These are phyloP conservation scores for Echinarachnius parma DNA, from an alignment of 53 echinoderm and acorn worm genomes.

Conservation along the genomic window DNA sequence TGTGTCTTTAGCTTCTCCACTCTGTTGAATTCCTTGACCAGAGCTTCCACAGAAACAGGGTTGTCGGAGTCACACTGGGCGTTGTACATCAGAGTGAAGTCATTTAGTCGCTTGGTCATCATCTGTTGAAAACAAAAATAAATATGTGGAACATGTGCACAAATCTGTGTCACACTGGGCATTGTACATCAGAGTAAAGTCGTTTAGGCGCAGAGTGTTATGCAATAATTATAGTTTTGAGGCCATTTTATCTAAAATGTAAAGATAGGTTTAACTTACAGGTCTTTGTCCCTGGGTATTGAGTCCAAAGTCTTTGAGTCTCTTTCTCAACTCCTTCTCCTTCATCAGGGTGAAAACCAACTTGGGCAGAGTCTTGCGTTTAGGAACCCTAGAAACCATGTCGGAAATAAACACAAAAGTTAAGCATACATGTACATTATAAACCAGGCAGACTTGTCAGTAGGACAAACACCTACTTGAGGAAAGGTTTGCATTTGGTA, in stretches of 20 bases:
- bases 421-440: no score
- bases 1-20: slow-evolving; percentile 65
- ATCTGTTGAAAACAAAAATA: slow-evolving; percentile 31
- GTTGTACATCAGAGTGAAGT: slow-evolving; percentile 89
- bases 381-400: slow-evolving; percentile 65
- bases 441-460: no score
- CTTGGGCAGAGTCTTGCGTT: slow-evolving; percentile 73
- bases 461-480: no score
- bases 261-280: no score
- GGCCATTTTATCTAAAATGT: no score
- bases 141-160: no score
- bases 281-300: slow-evolving; percentile 70
- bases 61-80: slow-evolving; percentile 80
- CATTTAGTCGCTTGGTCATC: slow-evolving; percentile 68
- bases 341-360: slow-evolving; percentile 84
- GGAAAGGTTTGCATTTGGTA: no score
- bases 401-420: no score
- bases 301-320: slow-evolving; percentile 73
- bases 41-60: slow-evolving; percentile 69
- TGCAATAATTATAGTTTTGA: no score
- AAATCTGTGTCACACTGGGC: no score
- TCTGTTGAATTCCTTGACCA: slow-evolving; percentile 76
- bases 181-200: no score
- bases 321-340: slow-evolving; percentile 87
- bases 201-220: no score